Conservation (phyloP, 2,797 vertebrate species). For the Okamejei kenojei region DNA sequence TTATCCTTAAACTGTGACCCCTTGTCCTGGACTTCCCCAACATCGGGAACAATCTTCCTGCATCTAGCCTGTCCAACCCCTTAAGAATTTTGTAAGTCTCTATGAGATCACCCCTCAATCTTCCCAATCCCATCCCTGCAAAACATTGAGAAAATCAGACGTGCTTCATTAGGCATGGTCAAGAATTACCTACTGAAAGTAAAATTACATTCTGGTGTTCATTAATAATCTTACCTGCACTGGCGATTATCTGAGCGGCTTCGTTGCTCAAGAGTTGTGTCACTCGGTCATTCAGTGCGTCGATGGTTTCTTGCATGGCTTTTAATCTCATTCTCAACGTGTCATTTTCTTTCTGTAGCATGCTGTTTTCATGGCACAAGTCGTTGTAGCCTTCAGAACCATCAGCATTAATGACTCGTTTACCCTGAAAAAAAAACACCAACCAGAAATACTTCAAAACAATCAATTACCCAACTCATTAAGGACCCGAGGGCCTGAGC, state of each 20-base stretch:
- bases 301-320: constrained; percentile 96
- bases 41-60: too few species aligned
- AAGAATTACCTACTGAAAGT: neutral
- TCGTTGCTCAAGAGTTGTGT: constrained; percentile 88
- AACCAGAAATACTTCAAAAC: neutral
- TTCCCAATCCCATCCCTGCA: too few species aligned
- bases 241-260: constrained; percentile 76
- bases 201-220: neutral
- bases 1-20: too few species aligned
- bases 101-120: too few species aligned
- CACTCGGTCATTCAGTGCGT: constrained; percentile 82
- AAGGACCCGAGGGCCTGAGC: too few species aligned
- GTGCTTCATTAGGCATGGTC: neutral
- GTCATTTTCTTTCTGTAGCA: constrained; percentile 85
- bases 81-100: too few species aligned
- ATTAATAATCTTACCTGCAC: constrained; percentile 66
- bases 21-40: too few species aligned
- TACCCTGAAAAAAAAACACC: constrained; percentile 63
- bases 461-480: neutral
- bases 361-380: constrained; percentile 80
- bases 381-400: constrained; percentile 81
- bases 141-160: neutral
- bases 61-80: too few species aligned
- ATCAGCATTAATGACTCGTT: constrained; percentile 78
- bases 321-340: constrained; percentile 80